Evolutionary conservation across 1,140 invertebrate species (phyloP), one percentile per base, ranked within the genome.

Genomic region (Musca vetustissima): DNA sequence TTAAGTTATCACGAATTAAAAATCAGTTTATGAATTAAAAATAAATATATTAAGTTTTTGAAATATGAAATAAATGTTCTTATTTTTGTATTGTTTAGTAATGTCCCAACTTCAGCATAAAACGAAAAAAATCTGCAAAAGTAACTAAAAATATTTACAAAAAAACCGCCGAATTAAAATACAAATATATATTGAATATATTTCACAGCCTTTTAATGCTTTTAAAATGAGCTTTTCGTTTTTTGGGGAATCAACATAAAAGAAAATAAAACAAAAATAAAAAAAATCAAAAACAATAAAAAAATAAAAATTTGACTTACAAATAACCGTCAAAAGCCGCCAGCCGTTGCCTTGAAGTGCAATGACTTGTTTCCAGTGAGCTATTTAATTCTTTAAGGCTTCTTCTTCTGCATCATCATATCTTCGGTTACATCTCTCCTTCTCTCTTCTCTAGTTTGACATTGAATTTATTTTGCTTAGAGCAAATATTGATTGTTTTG

Each of bases 201-300:
- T 79, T 79, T 79, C 77, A 79, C 77, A 79, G 77, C 77, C 77
- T 76, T 79, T 79, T 74, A 78, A 77, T 79, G 77, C 77, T 79
- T 79, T 79, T 79, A 71, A 79, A 75, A 79, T 79, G 77, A 79
- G 77, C 77, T 79, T 55, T 79, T 77, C 11, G 7, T 59, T 25
- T 59, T 24, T 28, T 65, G 47, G 25, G 49, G 15, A 4, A 4
- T 53, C 17, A 53, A 53, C 4, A 13, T 7, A 53, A 53, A 24
- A 53, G 22, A 2, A 43, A 13, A 1, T 2, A 43, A 7, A 43
- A 43, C 36, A 4, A 43, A 43, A 43, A 43, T 43, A 13, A 13
- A 49, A 25, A 24, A 65, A 50, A 64, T 11, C 4, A 43, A 15
- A 43, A 64, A 43, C 24, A 49, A 64, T n/a, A 21, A 64, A 48